Conservation (phyloP, 2,797 vertebrate genomes). For the Mus spretus region DNA sequence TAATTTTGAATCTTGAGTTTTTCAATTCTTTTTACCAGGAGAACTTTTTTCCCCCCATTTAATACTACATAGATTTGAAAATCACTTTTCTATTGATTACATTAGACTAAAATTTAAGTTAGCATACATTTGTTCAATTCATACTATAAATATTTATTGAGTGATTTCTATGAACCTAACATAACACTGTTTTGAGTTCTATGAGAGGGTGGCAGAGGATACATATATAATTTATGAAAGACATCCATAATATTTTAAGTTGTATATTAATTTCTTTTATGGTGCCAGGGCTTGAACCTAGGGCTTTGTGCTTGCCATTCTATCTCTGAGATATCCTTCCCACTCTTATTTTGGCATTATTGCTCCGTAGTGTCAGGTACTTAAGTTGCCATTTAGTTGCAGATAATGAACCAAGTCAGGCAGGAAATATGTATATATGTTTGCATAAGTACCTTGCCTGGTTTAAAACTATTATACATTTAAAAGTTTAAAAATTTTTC, state of each 20-base stretch:
- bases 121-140: not conserved
- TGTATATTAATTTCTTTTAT: not conserved
- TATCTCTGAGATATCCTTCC: not conserved
- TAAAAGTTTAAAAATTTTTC: not conserved
- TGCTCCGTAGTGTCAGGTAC: not conserved
- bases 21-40: not conserved
- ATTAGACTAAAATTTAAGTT: conserved; percentile 1
- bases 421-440: not conserved
- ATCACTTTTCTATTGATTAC: not conserved
- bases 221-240: not conserved
- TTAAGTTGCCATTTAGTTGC: not conserved
- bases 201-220: not conserved
- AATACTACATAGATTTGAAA: conserved; percentile 13
- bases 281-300: not conserved
- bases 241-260: not conserved
- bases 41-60: not conserved
- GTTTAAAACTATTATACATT: not conserved
- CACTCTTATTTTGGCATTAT: not conserved
- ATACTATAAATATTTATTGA: not conserved
- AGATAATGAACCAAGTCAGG: not conserved
- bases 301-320: not conserved
- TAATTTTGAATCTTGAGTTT: not conserved
- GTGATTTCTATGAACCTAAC: not conserved
- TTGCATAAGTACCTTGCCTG: not conserved
- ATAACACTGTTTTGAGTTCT: not conserved